Evolutionary conservation across 2,888 invertebrate species (phyloP).

Genomic region (Saturnia pavonia): DNA sequence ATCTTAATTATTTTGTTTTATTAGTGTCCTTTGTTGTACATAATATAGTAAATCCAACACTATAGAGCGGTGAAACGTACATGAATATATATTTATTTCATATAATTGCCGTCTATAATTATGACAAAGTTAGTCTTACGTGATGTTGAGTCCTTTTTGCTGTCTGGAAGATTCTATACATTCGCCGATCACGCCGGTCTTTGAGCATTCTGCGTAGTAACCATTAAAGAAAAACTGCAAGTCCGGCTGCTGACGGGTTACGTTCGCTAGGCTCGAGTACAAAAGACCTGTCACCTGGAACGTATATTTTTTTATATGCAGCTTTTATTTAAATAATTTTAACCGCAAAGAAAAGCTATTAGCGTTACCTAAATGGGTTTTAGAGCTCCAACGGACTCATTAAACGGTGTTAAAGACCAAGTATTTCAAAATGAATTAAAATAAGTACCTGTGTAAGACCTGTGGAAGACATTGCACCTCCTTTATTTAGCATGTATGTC

Average conservation of each 20-base stretch:
- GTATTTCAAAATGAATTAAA: not conserved
- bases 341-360: not conserved
- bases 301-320: not conserved
- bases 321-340: not conserved
- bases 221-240: constrained; percentile 86
- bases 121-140: constrained; percentile 39
- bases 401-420: not conserved
- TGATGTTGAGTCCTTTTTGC: constrained; percentile 43
- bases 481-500: constrained; percentile 78
- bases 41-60: too few species aligned
- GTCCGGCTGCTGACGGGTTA: constrained; percentile 79
- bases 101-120: not conserved
- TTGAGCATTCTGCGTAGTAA: constrained; percentile 79
- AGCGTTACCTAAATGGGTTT: not conserved
- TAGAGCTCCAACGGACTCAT: not conserved
- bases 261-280: constrained; percentile 81
- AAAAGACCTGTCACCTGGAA: constrained; percentile 78
- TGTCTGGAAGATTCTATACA: constrained; percentile 42
- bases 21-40: too few species aligned
- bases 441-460: constrained; percentile 81
- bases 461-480: constrained; percentile 83
- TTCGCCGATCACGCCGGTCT: constrained; percentile 63
- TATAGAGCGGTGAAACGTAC: too few species aligned
- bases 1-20: too few species aligned
- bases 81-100: too few species aligned